Percentiles rank a stretch among this genome's conserved stretches.
phyloP scores from a whole-genome alignment of 1,140 invertebrate species.

The Notospermus geniculatus region DNA sequence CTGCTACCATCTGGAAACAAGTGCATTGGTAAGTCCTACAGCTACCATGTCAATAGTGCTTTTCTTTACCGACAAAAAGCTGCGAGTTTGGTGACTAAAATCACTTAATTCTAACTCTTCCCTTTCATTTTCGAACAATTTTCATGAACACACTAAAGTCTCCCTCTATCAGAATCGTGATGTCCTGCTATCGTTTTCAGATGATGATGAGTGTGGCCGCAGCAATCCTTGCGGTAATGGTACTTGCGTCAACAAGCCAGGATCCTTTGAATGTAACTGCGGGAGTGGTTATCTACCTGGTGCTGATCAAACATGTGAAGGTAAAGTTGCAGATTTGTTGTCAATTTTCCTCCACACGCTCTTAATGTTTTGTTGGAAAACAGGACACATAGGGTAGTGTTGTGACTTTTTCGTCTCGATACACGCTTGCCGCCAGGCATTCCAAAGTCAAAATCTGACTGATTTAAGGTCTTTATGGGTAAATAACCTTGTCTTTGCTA shows the following conservation, averaged over 20 bases:
- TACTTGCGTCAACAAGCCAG: constrained; percentile 70
- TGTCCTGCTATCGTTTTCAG: constrained; percentile 50
- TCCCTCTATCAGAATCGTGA: not conserved
- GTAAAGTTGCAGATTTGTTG: constrained; percentile 21
- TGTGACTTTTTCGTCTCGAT: too few relatives aligned
- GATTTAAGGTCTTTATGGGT: too few relatives aligned
- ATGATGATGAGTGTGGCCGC: constrained; percentile 80
- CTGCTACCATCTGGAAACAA: constrained; percentile 65
- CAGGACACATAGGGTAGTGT: too few relatives aligned
- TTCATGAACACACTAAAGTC: not conserved
- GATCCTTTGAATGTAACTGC: constrained; percentile 48
- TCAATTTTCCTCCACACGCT: not conserved
- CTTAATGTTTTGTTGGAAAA: too few relatives aligned
- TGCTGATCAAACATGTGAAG: constrained; percentile 40
- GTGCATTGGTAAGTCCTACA: constrained; percentile 72
- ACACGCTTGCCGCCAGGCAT: too few relatives aligned
- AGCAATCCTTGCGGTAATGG: constrained; percentile 78
- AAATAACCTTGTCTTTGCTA: too few relatives aligned
- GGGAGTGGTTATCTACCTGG: constrained; percentile 41
- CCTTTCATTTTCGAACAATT: too few relatives aligned
- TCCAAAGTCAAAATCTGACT: too few relatives aligned
- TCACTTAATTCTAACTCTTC: too few relatives aligned
- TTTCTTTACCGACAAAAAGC: too few relatives aligned
- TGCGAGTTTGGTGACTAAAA: too few relatives aligned
- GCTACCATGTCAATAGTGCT: too few relatives aligned